phyloP scores from a whole-genome alignment of 2,797 vertebrate genomes.

The Danionella dracula region DNA sequence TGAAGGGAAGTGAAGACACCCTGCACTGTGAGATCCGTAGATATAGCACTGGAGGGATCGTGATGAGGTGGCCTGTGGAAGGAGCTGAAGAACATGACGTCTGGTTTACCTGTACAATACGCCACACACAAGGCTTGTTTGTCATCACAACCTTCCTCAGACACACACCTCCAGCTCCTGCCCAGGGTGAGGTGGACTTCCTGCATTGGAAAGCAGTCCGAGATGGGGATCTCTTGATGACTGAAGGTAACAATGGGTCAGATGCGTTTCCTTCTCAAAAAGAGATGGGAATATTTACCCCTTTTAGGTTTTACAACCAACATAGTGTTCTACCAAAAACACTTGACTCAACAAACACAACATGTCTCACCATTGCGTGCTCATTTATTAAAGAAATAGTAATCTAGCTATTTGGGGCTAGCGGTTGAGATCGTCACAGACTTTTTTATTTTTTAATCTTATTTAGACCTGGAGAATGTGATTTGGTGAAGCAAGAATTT shows the following conservation, averaged over 20 bases:
- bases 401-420: too few species aligned
- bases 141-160: conserved; percentile 58
- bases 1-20: conserved; percentile 41
- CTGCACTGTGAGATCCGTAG: conserved; percentile 65
- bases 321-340: too few species aligned
- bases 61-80: conserved; percentile 63
- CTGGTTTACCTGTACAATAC: conserved; percentile 66
- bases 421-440: too few species aligned
- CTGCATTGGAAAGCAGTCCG: conserved; percentile 43
- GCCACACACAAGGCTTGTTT: conserved; percentile 53
- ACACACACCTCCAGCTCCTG: conserved; percentile 47
- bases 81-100: conserved; percentile 44
- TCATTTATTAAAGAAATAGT: too few species aligned
- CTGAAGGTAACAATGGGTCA: conserved; percentile 56
- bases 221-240: conserved; percentile 48
- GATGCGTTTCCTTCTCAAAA: not conserved
- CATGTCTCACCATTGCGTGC: too few species aligned
- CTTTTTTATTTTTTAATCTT: too few species aligned
- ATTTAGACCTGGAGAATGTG: too few species aligned
- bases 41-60: conserved; percentile 57
- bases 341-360: too few species aligned
- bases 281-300: not conserved
- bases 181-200: conserved; percentile 47
- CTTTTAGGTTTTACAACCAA: too few species aligned
- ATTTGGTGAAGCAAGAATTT: too few species aligned